These are phyloP conservation scores for Columba livia DNA, from an alignment of 2,113 vertebrate species.

Conservation along the genomic window DNA sequence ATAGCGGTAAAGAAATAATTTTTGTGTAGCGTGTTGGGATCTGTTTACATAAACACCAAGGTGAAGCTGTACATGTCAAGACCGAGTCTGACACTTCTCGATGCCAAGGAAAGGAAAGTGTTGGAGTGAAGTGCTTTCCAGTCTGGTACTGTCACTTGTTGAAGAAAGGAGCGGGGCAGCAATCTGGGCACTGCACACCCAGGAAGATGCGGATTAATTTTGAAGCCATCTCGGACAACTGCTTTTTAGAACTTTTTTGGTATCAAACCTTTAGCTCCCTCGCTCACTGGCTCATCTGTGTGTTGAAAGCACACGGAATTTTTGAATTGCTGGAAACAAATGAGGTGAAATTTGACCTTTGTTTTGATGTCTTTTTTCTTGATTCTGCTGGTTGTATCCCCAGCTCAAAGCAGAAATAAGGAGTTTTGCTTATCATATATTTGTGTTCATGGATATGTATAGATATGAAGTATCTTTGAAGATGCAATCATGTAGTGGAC, in stretches of 20 bases:
- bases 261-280: neutral
- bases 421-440: neutral
- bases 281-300: neutral
- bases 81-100: conserved; percentile 42
- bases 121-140: conserved; percentile 53
- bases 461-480: neutral
- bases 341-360: neutral
- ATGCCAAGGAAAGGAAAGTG: conserved; percentile 54
- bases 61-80: conserved; percentile 41
- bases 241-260: neutral
- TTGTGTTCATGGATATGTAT: neutral
- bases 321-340: neutral
- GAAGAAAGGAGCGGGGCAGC: conserved; percentile 53
- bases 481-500: conserved; percentile 11
- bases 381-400: neutral
- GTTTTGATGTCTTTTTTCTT: neutral
- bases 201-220: conserved; percentile 48
- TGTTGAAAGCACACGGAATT: neutral
- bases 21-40: neutral
- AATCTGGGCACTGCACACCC: conserved; percentile 32
- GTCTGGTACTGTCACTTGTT: neutral
- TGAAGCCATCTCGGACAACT: conserved; percentile 37
- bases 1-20: conserved; percentile 17
- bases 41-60: conserved; percentile 44
- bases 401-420: neutral